Conservation (phyloP, 2,888 invertebrate species). For the Portevinia maculata region DNA sequence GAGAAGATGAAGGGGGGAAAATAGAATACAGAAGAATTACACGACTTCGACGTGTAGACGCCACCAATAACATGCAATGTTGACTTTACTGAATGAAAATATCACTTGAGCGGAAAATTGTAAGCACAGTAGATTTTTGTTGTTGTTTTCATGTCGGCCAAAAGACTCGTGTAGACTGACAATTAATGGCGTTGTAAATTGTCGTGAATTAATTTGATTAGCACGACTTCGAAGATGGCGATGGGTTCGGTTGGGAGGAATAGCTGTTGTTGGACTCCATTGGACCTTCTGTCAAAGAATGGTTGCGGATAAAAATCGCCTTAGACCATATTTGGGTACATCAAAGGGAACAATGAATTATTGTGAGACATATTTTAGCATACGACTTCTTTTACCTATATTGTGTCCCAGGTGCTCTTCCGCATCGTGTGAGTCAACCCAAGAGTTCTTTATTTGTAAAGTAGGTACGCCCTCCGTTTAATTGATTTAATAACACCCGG, state of each 20-base stretch:
- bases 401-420: too few species aligned
- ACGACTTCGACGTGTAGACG: conserved; percentile 28
- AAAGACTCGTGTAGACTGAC: conserved; percentile 44
- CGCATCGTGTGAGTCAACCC: too few species aligned
- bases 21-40: conserved; percentile 33
- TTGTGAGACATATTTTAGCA: too few species aligned
- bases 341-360: too few species aligned
- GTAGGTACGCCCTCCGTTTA: too few species aligned
- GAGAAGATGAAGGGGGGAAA: neutral
- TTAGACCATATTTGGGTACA: too few species aligned
- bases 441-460: too few species aligned
- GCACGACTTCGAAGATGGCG: conserved; percentile 18
- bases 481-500: neutral
- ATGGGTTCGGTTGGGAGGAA: too few species aligned
- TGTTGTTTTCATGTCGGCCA: conserved; percentile 18
- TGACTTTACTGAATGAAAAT: conserved; percentile 53
- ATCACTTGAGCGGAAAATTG: conserved; percentile 68
- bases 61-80: conserved; percentile 46
- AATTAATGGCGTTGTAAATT: conserved; percentile 63
- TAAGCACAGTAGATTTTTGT: conserved; percentile 15
- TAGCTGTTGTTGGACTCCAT: too few species aligned
- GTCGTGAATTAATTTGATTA: conserved; percentile 60
- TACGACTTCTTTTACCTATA: too few species aligned
- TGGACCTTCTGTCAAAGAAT: too few species aligned
- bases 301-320: too few species aligned